Evolutionary conservation across 2,888 invertebrate species (phyloP).

Genomic region (Phaedon cochleariae): DNA sequence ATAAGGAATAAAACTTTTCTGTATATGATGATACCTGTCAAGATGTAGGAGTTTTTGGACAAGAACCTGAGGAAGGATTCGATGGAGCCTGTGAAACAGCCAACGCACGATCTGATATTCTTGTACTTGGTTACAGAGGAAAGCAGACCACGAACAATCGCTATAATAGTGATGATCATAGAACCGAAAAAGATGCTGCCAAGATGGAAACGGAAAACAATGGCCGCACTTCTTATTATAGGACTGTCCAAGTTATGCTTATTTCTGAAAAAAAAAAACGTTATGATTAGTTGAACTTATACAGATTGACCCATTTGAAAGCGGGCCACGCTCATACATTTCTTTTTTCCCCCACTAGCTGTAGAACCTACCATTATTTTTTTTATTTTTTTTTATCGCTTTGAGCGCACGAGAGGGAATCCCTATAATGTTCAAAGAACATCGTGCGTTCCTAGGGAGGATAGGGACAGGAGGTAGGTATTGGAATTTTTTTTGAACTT

Average conservation of each 20-base stretch:
- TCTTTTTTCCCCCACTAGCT: too few relatives aligned
- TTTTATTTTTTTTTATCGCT: too few relatives aligned
- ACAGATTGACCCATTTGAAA: too few relatives aligned
- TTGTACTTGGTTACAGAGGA: slow-evolving; percentile 36
- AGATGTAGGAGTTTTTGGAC: slow-evolving; percentile 50
- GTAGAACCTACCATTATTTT: too few relatives aligned
- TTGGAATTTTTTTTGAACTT: too few relatives aligned
- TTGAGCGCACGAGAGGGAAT: too few relatives aligned
- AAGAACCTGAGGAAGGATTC: slow-evolving; percentile 46
- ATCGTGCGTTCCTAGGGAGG: too few relatives aligned
- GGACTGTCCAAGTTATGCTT: slow-evolving; percentile 43
- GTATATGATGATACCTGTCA: slow-evolving; percentile 51
- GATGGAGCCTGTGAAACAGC: slow-evolving; percentile 31
- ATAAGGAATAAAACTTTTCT: too few relatives aligned
- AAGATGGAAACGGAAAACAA: slow-evolving; percentile 46
- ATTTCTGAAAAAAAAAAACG: slow-evolving; percentile 40
- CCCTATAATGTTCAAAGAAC: too few relatives aligned
- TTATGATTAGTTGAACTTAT: too few relatives aligned
- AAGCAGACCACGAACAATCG: slow-evolving; percentile 41
- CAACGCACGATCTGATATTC: slow-evolving; percentile 29
- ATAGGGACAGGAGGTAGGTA: too few relatives aligned
- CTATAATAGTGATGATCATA: slow-evolving; percentile 45
- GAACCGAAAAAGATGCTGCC: slow-evolving; percentile 49
- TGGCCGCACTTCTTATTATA: slow-evolving; percentile 36
- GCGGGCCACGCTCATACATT: too few relatives aligned